Evolutionary conservation across 2,113 vertebrate genomes (phyloP).

Genomic region (Gymnogyps californianus): DNA sequence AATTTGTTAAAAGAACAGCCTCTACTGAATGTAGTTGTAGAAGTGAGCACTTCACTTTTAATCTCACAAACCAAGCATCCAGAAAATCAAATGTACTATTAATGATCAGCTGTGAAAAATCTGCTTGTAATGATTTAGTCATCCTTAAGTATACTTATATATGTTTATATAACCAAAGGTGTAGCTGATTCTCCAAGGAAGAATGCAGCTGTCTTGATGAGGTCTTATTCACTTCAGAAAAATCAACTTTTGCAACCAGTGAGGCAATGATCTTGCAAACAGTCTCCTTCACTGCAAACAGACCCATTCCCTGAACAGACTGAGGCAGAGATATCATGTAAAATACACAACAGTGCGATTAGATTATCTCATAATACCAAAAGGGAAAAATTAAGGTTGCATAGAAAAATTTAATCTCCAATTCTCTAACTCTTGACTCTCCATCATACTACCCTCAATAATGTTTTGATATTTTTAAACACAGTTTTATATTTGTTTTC

Average conservation of each 20-base stretch:
- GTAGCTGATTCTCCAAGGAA: not conserved
- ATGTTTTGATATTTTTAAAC: not conserved
- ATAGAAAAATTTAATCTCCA: not conserved
- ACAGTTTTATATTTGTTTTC: not conserved
- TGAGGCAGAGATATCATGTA: not conserved
- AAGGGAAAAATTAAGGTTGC: not conserved
- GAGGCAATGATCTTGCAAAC: not conserved
- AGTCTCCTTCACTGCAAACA: not conserved
- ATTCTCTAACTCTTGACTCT: not conserved
- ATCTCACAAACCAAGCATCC: not conserved
- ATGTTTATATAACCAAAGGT: not conserved
- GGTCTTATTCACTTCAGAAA: not conserved
- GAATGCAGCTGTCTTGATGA: not conserved
- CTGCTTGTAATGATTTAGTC: not conserved
- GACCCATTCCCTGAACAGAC: not conserved
- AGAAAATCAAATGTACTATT: not conserved
- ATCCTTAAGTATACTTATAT: not conserved
- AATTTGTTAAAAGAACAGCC: not conserved
- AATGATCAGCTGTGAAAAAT: not conserved
- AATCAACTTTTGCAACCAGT: not conserved
- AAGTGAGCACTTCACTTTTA: not conserved
- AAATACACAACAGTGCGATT: not conserved
- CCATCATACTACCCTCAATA: not conserved
- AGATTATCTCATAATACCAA: not conserved
- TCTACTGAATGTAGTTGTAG: not conserved